Conservation (phyloP, 2,888 invertebrate genomes). For the Auanema freiburgensis region DNA sequence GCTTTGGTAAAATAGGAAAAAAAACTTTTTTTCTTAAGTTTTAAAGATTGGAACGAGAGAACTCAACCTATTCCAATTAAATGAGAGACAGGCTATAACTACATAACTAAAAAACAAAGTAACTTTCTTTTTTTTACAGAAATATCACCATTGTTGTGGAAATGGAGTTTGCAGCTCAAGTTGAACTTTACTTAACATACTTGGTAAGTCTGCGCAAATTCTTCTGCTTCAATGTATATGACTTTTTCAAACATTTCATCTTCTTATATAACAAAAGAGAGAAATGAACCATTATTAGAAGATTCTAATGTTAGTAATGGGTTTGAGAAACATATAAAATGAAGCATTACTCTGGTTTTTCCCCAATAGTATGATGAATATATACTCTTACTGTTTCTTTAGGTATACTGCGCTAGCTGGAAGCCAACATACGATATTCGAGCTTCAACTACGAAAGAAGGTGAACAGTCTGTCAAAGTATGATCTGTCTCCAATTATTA, state of each 20-base stretch:
- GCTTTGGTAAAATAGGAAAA: not conserved
- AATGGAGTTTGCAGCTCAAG: constrained; percentile 50
- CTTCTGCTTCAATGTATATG: no score
- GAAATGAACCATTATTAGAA: no score
- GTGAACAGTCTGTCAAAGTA: constrained; percentile 44
- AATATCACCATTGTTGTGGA: constrained; percentile 65
- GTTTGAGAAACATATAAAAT: no score
- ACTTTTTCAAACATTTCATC: no score
- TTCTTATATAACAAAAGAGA: no score
- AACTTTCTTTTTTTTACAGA: constrained; percentile 49
- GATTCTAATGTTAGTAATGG: no score
- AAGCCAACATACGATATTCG: constrained; percentile 66
- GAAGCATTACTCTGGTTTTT: no score
- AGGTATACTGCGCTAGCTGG: constrained; percentile 66
- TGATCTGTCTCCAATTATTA: not conserved
- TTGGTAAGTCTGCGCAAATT: constrained; percentile 34
- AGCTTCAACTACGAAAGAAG: constrained; percentile 60
- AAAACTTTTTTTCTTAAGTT: not conserved
- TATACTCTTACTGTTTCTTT: constrained; percentile 10
- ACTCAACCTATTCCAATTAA: not conserved
- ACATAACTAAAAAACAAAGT: not conserved
- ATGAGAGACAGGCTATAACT: no score
- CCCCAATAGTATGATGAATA: no score
- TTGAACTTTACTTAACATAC: constrained; percentile 64
- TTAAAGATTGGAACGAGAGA: not conserved